Evolutionary conservation across 1,140 invertebrate genomes (phyloP).

Genomic region (Achatina immaculata): DNA sequence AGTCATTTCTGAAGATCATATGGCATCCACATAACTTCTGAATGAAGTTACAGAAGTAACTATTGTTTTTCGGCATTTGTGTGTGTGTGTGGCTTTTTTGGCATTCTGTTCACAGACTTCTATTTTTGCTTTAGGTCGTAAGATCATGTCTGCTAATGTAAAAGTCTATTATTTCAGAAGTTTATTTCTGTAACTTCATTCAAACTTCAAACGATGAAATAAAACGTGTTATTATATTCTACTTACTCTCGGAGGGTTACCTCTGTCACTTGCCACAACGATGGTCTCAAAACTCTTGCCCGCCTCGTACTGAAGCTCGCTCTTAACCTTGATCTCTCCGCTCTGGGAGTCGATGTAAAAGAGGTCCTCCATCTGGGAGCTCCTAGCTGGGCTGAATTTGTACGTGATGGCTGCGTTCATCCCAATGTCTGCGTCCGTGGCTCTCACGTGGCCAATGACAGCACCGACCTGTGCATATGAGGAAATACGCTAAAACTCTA

Average conservation of each 20-base stretch:
- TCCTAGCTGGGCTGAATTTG: constrained; percentile 74
- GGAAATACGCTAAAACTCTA: background rate
- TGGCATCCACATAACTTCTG: no score
- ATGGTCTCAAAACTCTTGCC: constrained; percentile 52
- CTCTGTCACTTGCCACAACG: constrained; percentile 70
- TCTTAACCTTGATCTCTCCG: constrained; percentile 48
- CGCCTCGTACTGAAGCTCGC: constrained; percentile 41
- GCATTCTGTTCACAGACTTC: no score
- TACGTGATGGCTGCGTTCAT: constrained; percentile 82
- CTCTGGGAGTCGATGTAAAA: constrained; percentile 48
- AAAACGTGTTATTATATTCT: no score
- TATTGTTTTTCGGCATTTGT: no score
- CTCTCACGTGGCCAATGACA: constrained; percentile 84
- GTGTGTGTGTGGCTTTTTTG: no score
- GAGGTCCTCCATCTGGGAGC: constrained; percentile 34
- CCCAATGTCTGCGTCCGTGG: constrained; percentile 83
- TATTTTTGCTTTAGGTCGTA: no score
- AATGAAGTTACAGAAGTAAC: no score
- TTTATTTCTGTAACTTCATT: no score
- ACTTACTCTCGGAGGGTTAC: constrained; percentile 61
- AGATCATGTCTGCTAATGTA: no score
- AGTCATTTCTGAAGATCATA: no score
- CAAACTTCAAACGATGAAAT: no score
- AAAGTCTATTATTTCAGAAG: no score
- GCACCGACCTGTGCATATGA: constrained; percentile 75